Conservation (phyloP, 37 sponge, comb jelly and placozoan species). For the Geodia barretti region DNA sequence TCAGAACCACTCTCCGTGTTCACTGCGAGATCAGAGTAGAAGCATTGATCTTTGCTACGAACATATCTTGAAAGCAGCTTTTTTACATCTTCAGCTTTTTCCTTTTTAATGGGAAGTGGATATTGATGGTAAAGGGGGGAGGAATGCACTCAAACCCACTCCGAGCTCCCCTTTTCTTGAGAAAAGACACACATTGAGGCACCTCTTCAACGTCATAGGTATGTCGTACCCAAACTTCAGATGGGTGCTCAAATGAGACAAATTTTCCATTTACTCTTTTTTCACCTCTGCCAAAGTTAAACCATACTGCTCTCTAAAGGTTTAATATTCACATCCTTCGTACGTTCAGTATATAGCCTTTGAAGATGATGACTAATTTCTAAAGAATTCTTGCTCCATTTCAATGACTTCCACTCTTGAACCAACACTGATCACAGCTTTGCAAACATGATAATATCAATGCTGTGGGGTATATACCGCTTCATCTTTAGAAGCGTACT, state of each 20-base stretch:
- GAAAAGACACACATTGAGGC: slow-evolving; percentile 19
- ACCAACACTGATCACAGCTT: not conserved
- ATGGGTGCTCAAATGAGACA: not conserved
- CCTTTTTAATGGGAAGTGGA: slow-evolving; percentile 50
- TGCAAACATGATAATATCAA: slow-evolving; percentile 36
- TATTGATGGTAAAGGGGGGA: slow-evolving; percentile 38
- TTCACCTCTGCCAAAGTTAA: slow-evolving; percentile 32
- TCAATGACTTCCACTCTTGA: slow-evolving; percentile 42
- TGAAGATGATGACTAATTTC: slow-evolving; percentile 33
- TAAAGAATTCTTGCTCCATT: slow-evolving; percentile 46
- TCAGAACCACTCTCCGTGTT: too few species aligned
- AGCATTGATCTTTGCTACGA: slow-evolving; percentile 26
- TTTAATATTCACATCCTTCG: slow-evolving; percentile 33
- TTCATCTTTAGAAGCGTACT: slow-evolving; percentile 29
- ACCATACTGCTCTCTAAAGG: slow-evolving; percentile 36
- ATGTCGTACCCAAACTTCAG: slow-evolving; percentile 21
- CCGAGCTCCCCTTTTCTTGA: slow-evolving; percentile 2
- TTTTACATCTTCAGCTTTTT: slow-evolving; percentile 49
- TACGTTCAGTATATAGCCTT: slow-evolving; percentile 43
- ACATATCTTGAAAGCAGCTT: slow-evolving; percentile 40
- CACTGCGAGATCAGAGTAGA: slow-evolving; percentile 48
- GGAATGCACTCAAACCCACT: not conserved
- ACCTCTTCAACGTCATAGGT: not conserved
- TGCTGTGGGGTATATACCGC: slow-evolving; percentile 35
- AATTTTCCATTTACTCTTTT: not conserved